phyloP scores from a whole-genome alignment of 2,888 invertebrate species.

The Podabrus alpinus region DNA sequence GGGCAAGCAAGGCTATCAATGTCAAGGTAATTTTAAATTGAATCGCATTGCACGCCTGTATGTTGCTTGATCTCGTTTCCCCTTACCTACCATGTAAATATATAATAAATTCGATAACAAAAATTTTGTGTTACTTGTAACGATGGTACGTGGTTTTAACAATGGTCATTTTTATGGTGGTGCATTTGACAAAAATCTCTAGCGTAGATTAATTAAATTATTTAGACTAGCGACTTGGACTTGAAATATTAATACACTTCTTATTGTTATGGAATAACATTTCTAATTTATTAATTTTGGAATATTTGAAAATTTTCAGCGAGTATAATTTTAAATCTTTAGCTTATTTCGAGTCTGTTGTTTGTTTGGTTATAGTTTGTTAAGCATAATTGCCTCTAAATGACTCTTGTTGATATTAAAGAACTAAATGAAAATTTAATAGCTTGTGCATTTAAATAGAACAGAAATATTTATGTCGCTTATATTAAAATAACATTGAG shows the following conservation, averaged over 20 bases:
- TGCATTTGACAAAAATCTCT: not conserved
- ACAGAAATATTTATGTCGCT: not conserved
- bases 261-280: not conserved
- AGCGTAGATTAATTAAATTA: not conserved
- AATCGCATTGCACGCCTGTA: conserved; percentile 23
- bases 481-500: not conserved
- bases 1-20: conserved; percentile 97
- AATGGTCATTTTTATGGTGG: not conserved
- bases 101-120: not conserved
- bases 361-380: not conserved
- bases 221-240: not conserved
- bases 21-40: conserved; percentile 75
- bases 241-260: not conserved
- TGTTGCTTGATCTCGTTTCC: conserved; percentile 11
- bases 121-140: not conserved
- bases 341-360: not conserved
- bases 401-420: not conserved
- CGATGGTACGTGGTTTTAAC: not conserved
- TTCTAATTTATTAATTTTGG: not conserved
- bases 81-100: not conserved
- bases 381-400: not conserved
- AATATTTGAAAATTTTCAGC: not conserved
- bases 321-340: not conserved
- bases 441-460: not conserved
- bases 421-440: not conserved